phyloP scores from a whole-genome alignment of 1,140 invertebrate genomes.

The Mamestra configurata region DNA sequence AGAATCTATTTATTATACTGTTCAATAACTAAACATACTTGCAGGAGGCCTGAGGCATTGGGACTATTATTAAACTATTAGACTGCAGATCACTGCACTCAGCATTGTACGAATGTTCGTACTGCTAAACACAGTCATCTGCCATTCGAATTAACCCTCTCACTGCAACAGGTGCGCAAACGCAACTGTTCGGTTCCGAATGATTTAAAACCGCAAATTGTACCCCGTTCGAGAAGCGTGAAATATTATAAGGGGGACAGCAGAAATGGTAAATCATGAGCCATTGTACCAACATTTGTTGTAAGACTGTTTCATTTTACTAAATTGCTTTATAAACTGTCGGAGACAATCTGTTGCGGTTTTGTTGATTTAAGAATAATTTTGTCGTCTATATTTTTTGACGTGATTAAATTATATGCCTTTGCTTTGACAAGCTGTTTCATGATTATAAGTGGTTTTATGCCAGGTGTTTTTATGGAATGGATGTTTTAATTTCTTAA shows the following conservation, averaged over 20 bases:
- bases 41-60: too few relatives aligned
- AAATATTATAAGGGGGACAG: constrained; percentile 50
- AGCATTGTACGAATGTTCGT: neutral
- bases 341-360: constrained; percentile 18
- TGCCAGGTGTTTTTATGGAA: neutral
- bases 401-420: constrained; percentile 13
- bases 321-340: constrained; percentile 35
- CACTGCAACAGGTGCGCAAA: constrained; percentile 55
- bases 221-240: constrained; percentile 51
- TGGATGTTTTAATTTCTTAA: too few relatives aligned
- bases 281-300: constrained; percentile 25
- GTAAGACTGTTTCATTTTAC: constrained; percentile 11
- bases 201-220: constrained; percentile 72
- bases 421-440: neutral
- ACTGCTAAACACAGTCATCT: constrained; percentile 6
- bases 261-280: constrained; percentile 29
- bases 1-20: too few relatives aligned
- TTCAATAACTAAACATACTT: too few relatives aligned
- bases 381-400: neutral
- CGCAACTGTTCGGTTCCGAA: constrained; percentile 59
- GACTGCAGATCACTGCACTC: too few relatives aligned
- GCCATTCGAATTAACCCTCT: constrained; percentile 38
- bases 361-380: neutral
- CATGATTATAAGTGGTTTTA: neutral
- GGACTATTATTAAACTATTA: too few relatives aligned